These are phyloP conservation scores for Menura novaehollandiae DNA, from an alignment of 2,113 vertebrate genomes.

Conservation along the genomic window DNA sequence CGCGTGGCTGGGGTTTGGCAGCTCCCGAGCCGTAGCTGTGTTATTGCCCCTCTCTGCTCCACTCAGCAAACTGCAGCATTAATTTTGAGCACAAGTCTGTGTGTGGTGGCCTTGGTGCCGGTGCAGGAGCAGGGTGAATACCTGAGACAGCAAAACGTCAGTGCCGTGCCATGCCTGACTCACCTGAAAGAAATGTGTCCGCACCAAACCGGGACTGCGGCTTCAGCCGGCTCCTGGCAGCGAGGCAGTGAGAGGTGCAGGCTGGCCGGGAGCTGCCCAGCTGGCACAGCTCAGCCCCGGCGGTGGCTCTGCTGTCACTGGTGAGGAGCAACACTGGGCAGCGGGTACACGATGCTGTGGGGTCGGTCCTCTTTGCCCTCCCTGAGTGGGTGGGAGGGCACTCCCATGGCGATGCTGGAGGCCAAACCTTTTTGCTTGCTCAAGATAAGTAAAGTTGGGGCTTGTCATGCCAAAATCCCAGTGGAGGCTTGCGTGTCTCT, in stretches of 20 bases:
- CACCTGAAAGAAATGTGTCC: neutral
- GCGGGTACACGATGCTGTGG: neutral
- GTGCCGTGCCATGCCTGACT: neutral
- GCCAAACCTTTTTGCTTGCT: neutral
- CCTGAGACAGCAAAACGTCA: neutral
- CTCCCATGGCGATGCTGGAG: rapidly evolving
- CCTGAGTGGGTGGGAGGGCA: rapidly evolving
- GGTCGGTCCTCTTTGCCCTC: neutral
- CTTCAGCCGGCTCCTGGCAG: neutral
- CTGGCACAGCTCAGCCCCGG: neutral
- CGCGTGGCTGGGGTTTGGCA: neutral
- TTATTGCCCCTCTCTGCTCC: neutral
- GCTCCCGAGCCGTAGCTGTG: rapidly evolving
- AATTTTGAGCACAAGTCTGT: neutral
- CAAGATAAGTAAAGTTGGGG: neutral
- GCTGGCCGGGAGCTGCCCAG: neutral
- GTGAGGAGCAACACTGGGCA: neutral
- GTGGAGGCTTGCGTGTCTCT: rapidly evolving
- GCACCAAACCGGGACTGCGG: neutral
- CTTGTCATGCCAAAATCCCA: neutral
- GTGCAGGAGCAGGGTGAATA: neutral
- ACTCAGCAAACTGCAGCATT: rapidly evolving
- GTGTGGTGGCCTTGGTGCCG: neutral
- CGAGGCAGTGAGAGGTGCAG: rapidly evolving
- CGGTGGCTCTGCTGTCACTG: rapidly evolving